Conservation (phyloP, 2,113 vertebrate species). For the Amazona vittata region DNA sequence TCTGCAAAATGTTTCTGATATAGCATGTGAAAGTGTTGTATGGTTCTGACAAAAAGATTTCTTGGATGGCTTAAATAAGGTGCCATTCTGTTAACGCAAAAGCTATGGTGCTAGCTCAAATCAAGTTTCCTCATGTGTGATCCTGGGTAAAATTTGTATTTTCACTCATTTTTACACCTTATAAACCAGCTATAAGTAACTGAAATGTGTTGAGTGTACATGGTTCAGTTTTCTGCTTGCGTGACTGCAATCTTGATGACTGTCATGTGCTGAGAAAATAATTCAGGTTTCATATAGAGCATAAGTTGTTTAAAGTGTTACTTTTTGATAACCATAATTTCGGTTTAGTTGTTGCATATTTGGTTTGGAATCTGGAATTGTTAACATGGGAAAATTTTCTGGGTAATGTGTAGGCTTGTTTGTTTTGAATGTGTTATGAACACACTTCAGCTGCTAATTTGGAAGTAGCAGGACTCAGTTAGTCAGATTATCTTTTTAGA, state of each 20-base stretch:
- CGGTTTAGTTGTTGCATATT: constrained; percentile 42
- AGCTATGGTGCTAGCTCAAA: background rate
- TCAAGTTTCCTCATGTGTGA: background rate
- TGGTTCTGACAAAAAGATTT: background rate
- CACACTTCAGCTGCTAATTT: constrained; percentile 56
- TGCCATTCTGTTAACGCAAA: background rate
- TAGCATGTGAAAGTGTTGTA: background rate
- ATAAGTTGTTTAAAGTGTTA: constrained; percentile 21
- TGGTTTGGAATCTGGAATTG: constrained; percentile 60
- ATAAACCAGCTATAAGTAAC: background rate
- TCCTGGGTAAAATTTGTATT: background rate
- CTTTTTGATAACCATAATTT: constrained; percentile 20
- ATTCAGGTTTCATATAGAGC: background rate
- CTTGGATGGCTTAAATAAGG: background rate
- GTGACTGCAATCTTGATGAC: background rate
- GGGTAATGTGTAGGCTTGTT: constrained; percentile 64
- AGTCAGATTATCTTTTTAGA: constrained; percentile 32
- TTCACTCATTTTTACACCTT: background rate
- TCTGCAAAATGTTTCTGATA: background rate
- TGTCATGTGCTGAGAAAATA: constrained; percentile 29
- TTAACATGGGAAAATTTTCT: constrained; percentile 40
- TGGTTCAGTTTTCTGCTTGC: background rate
- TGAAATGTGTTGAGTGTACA: background rate
- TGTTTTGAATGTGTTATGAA: constrained; percentile 69
- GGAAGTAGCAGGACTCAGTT: background rate